Percentiles rank a stretch among this genome's conserved stretches.
Conservation (phyloP, 2,113 vertebrate genomes). For the Chascanopsetta lugubris region DNA sequence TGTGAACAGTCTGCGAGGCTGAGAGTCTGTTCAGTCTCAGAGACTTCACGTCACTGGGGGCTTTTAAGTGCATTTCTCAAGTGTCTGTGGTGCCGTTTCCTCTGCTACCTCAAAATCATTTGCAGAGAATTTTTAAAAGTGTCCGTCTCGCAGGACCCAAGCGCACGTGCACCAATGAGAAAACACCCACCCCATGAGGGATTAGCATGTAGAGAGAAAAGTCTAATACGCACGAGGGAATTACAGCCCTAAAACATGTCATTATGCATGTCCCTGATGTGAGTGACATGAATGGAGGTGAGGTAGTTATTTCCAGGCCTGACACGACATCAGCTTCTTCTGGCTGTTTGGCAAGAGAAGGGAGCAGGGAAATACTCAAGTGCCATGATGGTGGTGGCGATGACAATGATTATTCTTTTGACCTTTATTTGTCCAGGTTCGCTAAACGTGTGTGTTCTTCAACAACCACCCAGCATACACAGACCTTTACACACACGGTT, state of each 20-base stretch:
- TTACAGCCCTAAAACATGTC: conserved; percentile 63
- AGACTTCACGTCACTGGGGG: not conserved
- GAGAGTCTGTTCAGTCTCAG: not conserved
- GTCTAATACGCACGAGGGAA: conserved; percentile 64
- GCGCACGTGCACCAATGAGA: conserved; percentile 5
- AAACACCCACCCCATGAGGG: conserved; percentile 24
- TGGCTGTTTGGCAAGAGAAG: conserved; percentile 40
- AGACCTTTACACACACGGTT: conserved; percentile 2
- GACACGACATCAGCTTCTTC: conserved; percentile 65
- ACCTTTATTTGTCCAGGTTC: conserved; percentile 53
- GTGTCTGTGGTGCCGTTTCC: conserved; percentile 40
- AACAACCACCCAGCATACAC: not conserved
- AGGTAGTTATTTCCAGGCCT: conserved; percentile 48
- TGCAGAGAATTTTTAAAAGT: conserved; percentile 6
- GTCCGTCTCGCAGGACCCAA: not conserved
- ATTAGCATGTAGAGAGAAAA: conserved; percentile 56
- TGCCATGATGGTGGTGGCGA: conserved; percentile 35
- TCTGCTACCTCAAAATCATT: conserved; percentile 24
- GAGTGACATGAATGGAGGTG: conserved; percentile 60
- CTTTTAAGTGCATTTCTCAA: conserved; percentile 7
- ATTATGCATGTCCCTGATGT: conserved; percentile 51
- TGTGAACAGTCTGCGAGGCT: not conserved
- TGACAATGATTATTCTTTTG: conserved; percentile 47
- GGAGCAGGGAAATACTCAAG: conserved; percentile 31
- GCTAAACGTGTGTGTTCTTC: conserved; percentile 16